A percentile compares a stretch with the other conserved stretches of the same genome.
These are phyloP conservation scores for Telmatherina bonti DNA, from an alignment of 2,797 vertebrate genomes.

Conservation along the genomic window DNA sequence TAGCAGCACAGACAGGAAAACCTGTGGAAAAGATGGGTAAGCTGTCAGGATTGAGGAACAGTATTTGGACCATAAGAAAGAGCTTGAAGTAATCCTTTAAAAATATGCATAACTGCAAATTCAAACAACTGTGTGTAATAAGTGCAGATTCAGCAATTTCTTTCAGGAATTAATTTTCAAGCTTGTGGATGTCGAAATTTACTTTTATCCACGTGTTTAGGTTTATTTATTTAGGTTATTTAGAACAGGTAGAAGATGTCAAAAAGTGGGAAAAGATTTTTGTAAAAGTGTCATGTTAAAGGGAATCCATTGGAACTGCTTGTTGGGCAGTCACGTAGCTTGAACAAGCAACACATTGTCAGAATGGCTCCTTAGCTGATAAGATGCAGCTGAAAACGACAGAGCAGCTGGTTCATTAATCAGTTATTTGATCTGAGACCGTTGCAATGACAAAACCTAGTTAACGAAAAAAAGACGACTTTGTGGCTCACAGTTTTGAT, in stretches of 20 bases:
- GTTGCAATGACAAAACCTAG: constrained; percentile 9
- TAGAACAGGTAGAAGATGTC: background rate
- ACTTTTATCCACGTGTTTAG: constrained; percentile 57
- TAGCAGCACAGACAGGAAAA: constrained; percentile 28
- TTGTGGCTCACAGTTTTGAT: constrained; percentile 9
- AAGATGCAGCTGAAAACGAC: background rate
- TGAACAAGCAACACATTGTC: background rate
- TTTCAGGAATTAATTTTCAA: constrained; percentile 20
- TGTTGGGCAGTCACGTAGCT: background rate
- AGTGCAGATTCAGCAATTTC: constrained; percentile 47
- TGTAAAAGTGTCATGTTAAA: background rate
- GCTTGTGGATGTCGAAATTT: constrained; percentile 32
- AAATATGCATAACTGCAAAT: constrained; percentile 29
- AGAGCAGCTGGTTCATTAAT: constrained; percentile 35
- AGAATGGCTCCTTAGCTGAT: background rate
- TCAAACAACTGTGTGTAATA: constrained; percentile 29
- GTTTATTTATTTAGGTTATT: constrained; percentile 44
- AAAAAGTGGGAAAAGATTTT: background rate
- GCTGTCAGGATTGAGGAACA: constrained; percentile 38
- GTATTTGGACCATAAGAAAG: constrained; percentile 28
- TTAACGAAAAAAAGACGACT: constrained; percentile 2
- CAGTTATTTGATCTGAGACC: constrained; percentile 24
- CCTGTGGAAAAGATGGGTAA: constrained; percentile 46
- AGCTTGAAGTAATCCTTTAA: constrained; percentile 42
- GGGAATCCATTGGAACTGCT: background rate